Evolutionary conservation across 2,113 vertebrate genomes (phyloP).

Genomic region (pig (Sus scrofa)): T2T-Sscrofa CM000827.6:99082001-99082500

Average conservation of each 20-base stretch:
- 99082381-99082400: background rate
- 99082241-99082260: too few relatives aligned
- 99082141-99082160: background rate
- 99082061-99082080: background rate
- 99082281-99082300: too few relatives aligned
- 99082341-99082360: too few relatives aligned
- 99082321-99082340: too few relatives aligned
- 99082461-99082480: background rate
- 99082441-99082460: background rate
- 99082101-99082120: background rate
- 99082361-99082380: too few relatives aligned
- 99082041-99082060: background rate
- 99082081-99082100: background rate
- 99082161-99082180: background rate
- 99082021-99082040: background rate
- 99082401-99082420: background rate
- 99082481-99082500: rapidly evolving
- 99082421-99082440: background rate
- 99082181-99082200: background rate
- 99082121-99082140: background rate
- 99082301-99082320: too few relatives aligned
- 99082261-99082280: too few relatives aligned
- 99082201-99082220: too few relatives aligned
- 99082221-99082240: too few relatives aligned
- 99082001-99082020: background rate